Conservation (phyloP, 2,113 vertebrate genomes). For the Siniperca chuatsi region DNA sequence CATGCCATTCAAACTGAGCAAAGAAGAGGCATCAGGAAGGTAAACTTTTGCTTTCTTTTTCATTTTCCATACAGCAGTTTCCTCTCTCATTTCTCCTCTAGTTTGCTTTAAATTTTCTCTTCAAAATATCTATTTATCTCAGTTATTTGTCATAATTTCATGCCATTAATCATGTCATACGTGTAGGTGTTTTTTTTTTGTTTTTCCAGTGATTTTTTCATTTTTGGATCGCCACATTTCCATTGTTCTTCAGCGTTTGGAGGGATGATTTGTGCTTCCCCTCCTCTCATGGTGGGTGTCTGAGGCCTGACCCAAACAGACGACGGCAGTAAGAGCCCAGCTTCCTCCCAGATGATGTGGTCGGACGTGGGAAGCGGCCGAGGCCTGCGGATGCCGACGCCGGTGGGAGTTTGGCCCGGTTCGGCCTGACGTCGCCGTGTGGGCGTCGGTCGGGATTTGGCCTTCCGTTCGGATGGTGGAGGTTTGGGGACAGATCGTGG, state of each 20-base stretch:
- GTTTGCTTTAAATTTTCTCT: neutral
- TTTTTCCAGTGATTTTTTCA: slow-evolving; percentile 48
- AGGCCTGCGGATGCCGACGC: slow-evolving; percentile 29
- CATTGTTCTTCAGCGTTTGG: slow-evolving; percentile 63
- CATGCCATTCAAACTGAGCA: neutral
- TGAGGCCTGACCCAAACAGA: slow-evolving; percentile 82
- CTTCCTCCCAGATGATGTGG: slow-evolving; percentile 79
- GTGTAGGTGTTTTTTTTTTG: slow-evolving; percentile 68
- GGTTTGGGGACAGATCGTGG: slow-evolving; percentile 14
- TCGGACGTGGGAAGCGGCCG: slow-evolving; percentile 57
- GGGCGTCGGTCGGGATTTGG: slow-evolving; percentile 65
- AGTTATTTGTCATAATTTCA: neutral
- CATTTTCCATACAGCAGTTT: neutral
- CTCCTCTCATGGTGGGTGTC: slow-evolving; percentile 72
- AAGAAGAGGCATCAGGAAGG: neutral
- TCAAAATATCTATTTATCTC: slow-evolving; percentile 6
- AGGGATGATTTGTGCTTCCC: slow-evolving; percentile 56
- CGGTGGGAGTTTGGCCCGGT: slow-evolving; percentile 62
- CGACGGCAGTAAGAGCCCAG: slow-evolving; percentile 67
- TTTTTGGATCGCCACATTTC: slow-evolving; percentile 29
- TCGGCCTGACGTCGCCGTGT: slow-evolving; percentile 23
- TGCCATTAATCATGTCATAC: neutral
- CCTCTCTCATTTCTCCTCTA: neutral
- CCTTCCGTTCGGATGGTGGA: slow-evolving; percentile 5
- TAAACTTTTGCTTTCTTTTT: neutral